phyloP scores from a whole-genome alignment of 2,113 vertebrate genomes.

The Hystrix cristata region DNA sequence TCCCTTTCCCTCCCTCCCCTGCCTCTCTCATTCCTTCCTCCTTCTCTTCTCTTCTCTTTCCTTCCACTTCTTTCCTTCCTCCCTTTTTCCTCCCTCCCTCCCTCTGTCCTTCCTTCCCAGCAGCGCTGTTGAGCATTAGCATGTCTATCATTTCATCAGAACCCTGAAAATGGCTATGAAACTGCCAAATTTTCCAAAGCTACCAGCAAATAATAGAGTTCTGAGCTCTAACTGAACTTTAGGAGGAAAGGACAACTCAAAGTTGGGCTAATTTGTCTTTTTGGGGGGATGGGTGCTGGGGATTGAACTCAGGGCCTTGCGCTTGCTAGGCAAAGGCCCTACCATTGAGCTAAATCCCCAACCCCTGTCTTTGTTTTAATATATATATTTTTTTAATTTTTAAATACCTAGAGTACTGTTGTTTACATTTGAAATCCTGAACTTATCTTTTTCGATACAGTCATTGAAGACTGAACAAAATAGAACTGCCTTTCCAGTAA shows the following conservation, averaged over 20 bases:
- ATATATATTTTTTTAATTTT: not conserved
- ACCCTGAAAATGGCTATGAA: not conserved
- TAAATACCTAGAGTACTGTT: not conserved
- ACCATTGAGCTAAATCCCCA: no score
- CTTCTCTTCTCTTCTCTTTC: not conserved
- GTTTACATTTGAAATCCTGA: conserved; percentile 9
- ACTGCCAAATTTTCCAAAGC: not conserved
- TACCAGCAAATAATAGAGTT: not conserved
- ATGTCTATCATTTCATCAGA: not conserved
- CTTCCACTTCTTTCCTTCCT: not conserved
- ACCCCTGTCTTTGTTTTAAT: not conserved
- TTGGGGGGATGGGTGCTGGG: no score
- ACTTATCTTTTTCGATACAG: not conserved
- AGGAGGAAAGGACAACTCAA: not conserved
- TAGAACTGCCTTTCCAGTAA: not conserved
- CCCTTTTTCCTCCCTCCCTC: not conserved
- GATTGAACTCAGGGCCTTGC: no score
- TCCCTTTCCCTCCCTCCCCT: not conserved
- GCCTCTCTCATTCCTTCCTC: rapidly evolving
- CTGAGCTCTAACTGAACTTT: not conserved
- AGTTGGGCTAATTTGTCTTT: not conserved
- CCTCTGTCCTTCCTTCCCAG: not conserved
- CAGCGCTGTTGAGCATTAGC: not conserved
- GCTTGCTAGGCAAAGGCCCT: no score
- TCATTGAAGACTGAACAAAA: not conserved